Conservation (phyloP, 2,888 invertebrate species). For the Biston stratarius region DNA sequence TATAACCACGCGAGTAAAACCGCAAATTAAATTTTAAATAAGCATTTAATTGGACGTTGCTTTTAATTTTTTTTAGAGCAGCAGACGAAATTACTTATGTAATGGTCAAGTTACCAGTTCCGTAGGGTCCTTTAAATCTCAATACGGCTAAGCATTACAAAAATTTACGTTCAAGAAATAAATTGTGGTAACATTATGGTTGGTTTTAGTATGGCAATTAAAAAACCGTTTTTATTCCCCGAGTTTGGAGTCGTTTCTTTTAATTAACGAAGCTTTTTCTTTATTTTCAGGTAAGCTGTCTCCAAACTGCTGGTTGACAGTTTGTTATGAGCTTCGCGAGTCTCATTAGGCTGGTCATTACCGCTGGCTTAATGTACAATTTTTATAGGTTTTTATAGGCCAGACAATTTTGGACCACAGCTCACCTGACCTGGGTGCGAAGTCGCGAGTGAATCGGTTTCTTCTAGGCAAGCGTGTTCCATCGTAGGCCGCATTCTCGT, state of each 20-base stretch:
- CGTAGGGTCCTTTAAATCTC: conserved; percentile 23
- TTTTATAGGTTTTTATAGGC: too few species aligned
- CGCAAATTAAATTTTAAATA: background rate
- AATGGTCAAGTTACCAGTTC: conserved; percentile 27
- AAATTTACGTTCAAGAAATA: conserved; percentile 35
- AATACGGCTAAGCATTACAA: conserved; percentile 23
- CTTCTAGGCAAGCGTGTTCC: too few species aligned
- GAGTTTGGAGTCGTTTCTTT: conserved; percentile 46
- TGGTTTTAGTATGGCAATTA: conserved; percentile 43
- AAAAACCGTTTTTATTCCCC: conserved; percentile 45
- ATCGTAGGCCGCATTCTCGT: too few species aligned
- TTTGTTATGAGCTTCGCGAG: conserved; percentile 41
- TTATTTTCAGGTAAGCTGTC: conserved; percentile 52
- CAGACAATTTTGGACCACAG: too few species aligned
- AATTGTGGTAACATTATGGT: conserved; percentile 37
- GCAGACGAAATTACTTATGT: conserved; percentile 3
- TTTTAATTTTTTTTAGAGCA: background rate
- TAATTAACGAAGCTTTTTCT: conserved; percentile 50
- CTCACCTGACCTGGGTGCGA: too few species aligned
- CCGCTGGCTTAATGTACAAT: conserved; percentile 15
- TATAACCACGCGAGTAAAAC: too few species aligned
- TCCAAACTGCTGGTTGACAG: conserved; percentile 27
- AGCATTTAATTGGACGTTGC: background rate
- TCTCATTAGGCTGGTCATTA: conserved; percentile 37
- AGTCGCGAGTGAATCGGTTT: too few species aligned